Evolutionary conservation across 1,140 invertebrate genomes (phyloP), one percentile per base, ranked within the genome.

Genomic region (Drosophila sulfurigaster): DNA sequence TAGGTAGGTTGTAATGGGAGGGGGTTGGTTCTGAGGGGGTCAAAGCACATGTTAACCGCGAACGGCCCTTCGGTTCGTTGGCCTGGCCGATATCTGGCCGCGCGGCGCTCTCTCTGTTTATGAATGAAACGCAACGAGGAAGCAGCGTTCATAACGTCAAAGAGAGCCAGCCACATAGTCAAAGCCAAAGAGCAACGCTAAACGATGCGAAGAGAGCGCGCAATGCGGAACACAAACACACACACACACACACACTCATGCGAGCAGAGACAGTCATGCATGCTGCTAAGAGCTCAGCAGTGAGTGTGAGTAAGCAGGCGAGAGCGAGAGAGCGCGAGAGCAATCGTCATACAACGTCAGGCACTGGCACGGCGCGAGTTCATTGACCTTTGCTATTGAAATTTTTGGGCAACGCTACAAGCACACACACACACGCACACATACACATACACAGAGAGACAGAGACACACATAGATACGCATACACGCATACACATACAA

Each of bases 351-450:
- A 46, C 11, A 51, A 58, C 43, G 51, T 46, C 52, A 54, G 57
- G 62, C 70, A 67, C 43, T 73, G 66, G 62, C 65, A 60, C 62
- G 65, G 7, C 43, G 63, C 57, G 72, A 92, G 91, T 92, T 92
- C 91, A 91, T 87, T 81, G 83, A 92, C 88, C 91, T 92, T 92
- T 92, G 91, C 91, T 92, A 92, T 92, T 92, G 91, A 92, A 92
- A 92, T 91, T 92, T 89, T 91, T 89, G 87, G 88, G 88, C 70
- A 90, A 80, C 74, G 75, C 74, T 63, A 75, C 70, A 68, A 52
- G 71, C 63, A 64, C 56, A 54, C 52, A 79, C 58, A 76, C 56
- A 79, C 60, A 75, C 57, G 62, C 45, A 78, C 60, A 72, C 41
- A 48, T 59, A 62, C 46, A 56, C 51, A 48, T 0, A 30, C 58